A percentile compares a stretch with the other conserved stretches of the same genome.
Conservation (phyloP, 2,797 vertebrate genomes). For the Eulemur coronatus region DNA sequence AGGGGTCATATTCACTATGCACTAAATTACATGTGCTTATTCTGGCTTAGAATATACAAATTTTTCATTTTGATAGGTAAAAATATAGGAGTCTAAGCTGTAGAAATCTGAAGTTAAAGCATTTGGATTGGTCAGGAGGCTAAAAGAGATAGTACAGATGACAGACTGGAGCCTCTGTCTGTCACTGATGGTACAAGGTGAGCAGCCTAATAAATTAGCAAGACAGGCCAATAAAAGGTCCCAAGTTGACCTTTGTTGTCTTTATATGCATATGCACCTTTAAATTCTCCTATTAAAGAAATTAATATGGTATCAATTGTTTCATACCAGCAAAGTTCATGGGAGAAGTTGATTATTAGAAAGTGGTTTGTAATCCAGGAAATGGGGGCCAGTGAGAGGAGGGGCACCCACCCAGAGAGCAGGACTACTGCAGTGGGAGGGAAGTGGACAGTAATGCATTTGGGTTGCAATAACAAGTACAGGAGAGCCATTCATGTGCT, state of each 20-base stretch:
- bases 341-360: neutral
- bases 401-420: rapidly evolving
- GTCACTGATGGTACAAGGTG: neutral
- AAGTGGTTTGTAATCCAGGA: neutral
- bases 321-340: neutral
- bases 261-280: neutral
- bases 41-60: neutral
- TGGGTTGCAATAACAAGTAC: neutral
- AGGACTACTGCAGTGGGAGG: neutral
- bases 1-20: neutral
- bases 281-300: neutral
- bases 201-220: neutral
- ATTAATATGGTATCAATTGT: neutral
- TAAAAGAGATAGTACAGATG: neutral
- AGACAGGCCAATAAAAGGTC: neutral
- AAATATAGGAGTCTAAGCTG: neutral
- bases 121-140: neutral
- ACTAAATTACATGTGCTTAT: neutral
- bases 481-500: rapidly evolving
- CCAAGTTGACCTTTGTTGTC: neutral
- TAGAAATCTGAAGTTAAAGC: neutral
- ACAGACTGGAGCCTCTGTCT: neutral
- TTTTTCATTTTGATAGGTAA: neutral
- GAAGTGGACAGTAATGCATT: neutral
- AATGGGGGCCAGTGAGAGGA: neutral